Base-by-base conservation (phyloP, 2,797 vertebrate genomes). In the Orestias chungarensis region DNA sequence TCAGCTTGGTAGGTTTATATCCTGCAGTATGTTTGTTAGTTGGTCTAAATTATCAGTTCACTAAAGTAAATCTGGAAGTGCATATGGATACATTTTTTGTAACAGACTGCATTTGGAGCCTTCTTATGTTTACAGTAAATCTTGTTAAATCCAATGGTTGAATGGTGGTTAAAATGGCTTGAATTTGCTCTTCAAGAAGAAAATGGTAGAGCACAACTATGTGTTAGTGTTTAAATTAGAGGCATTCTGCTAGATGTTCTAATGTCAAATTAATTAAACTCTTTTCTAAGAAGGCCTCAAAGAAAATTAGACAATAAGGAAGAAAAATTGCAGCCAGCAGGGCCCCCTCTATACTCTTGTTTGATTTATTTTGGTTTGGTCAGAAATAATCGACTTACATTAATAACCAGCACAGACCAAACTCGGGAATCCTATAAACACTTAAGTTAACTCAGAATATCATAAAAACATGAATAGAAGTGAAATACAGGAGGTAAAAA, bases 361-460 rank as follows among this genome's bases (percentile, higher is more conserved):
- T n/a, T 12, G 18, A 12, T 33, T 71, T 50, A 27, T 64, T 52
- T 52, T 31, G 25, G 3, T 64, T 52, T 29, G 11, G 12, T 71
- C 10, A 11, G 33, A 20, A 2, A 23, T 27, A 0, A 2, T 27
- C 18, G 0, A 49, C 10, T 23, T 44, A 23, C 46, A 29, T 20
- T 59, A 23, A 61, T 61, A n/a, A 57, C 54, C 17, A 57, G 6
- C 8, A 6, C 29, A 18, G 54, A 11, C 31, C 50, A 47, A 35
- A 79, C 15, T 62, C 49, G 74, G 47, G 38, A 38, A 74, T 46
- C 66, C 11, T 54, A 7, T 6, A 17, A 64, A 50, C 70, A 71
- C 49, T 38, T 35, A 23, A 18, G 35, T 40, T 33, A 31, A 68
- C 65, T 74, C 55, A 40, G 20, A 52, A n/a, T 75, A 65, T 64